Evolutionary conservation across 2,113 vertebrate genomes (phyloP).

Genomic region (Ochotona curzoniae): DNA sequence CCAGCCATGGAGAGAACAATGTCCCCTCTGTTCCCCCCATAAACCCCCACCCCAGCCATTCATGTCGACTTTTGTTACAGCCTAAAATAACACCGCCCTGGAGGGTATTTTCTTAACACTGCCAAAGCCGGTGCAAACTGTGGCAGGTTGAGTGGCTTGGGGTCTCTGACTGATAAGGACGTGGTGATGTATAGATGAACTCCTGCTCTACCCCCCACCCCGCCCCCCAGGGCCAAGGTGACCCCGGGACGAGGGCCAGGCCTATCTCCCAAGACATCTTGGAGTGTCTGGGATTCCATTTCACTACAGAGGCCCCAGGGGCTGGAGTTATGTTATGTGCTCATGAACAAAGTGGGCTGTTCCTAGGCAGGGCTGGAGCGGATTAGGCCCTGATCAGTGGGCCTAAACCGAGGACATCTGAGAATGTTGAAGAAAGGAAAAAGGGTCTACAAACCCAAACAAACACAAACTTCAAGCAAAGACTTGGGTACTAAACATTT

Average conservation of each 20-base stretch:
- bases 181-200: slow-evolving; percentile 96
- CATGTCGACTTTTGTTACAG: slow-evolving; percentile 92
- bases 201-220: slow-evolving; percentile 83
- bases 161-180: slow-evolving; percentile 92
- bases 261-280: slow-evolving; percentile 97
- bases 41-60: slow-evolving; percentile 78
- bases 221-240: slow-evolving; percentile 88
- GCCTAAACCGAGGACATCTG: slow-evolving; percentile 93
- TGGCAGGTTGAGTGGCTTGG: slow-evolving; percentile 84
- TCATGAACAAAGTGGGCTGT: slow-evolving; percentile 92
- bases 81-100: slow-evolving; percentile 89
- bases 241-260: slow-evolving; percentile 90
- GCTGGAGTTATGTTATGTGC: slow-evolving; percentile 88
- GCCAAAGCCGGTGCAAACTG: slow-evolving; percentile 86
- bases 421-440: slow-evolving; percentile 95
- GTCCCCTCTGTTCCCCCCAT: slow-evolving; percentile 86
- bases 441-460: slow-evolving; percentile 87
- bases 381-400: slow-evolving; percentile 94
- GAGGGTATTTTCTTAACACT: slow-evolving; percentile 90
- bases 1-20: slow-evolving; percentile 88
- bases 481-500: slow-evolving; percentile 82
- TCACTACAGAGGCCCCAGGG: slow-evolving; percentile 88
- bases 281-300: slow-evolving; percentile 93
- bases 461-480: slow-evolving; percentile 86
- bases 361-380: slow-evolving; percentile 90